Percentiles rank a stretch among this genome's conserved stretches.
phyloP scores from a whole-genome alignment of 2,113 vertebrate species.

The Macquaria ambigua region DNA sequence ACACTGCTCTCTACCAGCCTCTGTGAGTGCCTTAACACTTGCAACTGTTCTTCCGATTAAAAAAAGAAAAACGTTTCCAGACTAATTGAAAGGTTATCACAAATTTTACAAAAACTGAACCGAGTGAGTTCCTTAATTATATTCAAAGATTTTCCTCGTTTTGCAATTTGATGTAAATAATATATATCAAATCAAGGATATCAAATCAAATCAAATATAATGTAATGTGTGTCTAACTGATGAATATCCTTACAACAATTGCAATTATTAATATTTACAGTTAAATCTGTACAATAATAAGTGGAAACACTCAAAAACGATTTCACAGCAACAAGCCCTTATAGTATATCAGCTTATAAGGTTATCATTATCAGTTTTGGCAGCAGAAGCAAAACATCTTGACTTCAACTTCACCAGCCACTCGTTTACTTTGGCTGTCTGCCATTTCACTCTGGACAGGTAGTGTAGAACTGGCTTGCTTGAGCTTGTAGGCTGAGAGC shows the following conservation, averaged over 20 bases:
- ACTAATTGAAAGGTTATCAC: background rate
- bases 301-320: background rate
- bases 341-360: background rate
- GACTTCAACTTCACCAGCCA: slow-evolving; percentile 33
- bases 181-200: background rate
- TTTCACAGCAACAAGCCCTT: background rate
- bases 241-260: background rate
- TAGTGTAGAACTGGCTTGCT: slow-evolving; percentile 24
- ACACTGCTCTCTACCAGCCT: slow-evolving; percentile 12
- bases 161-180: background rate
- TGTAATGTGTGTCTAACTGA: background rate
- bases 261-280: background rate
- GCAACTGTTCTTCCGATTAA: background rate
- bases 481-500: slow-evolving; percentile 45
- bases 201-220: background rate
- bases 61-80: background rate
- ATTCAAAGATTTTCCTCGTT: background rate
- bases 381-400: slow-evolving; percentile 11
- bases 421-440: slow-evolving; percentile 51
- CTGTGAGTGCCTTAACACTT: slow-evolving; percentile 18
- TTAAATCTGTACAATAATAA: background rate
- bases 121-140: background rate
- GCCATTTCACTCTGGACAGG: slow-evolving; percentile 55
- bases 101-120: background rate
- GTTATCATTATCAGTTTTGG: background rate